These are phyloP conservation scores for Bufotes viridis DNA, from an alignment of 2,797 vertebrate genomes.

Conservation along the genomic window DNA sequence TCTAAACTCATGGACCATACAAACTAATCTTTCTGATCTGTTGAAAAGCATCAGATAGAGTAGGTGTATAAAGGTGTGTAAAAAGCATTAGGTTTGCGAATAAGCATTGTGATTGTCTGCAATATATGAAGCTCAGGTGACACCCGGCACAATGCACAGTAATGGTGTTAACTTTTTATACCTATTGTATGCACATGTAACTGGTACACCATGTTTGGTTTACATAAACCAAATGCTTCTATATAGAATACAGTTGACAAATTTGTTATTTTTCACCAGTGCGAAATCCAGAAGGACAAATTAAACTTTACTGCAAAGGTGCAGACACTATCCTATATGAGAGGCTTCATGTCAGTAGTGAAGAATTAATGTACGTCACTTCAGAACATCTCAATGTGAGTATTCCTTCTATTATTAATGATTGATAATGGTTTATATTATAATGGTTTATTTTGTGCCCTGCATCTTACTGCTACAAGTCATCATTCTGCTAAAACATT, in stretches of 20 bases:
- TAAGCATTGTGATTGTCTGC: no score
- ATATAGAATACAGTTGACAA: neutral
- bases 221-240: neutral
- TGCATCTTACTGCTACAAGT: neutral
- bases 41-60: no score
- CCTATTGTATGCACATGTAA: no score
- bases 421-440: neutral
- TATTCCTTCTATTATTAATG: slow-evolving; percentile 14
- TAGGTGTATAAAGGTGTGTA: no score
- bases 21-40: no score
- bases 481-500: neutral
- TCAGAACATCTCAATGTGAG: slow-evolving; percentile 73
- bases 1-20: no score
- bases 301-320: slow-evolving; percentile 76
- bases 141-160: no score
- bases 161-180: no score
- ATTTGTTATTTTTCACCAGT: slow-evolving; percentile 61
- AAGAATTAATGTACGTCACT: slow-evolving; percentile 70
- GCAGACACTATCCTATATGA: slow-evolving; percentile 74
- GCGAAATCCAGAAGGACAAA: slow-evolving; percentile 72
- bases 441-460: neutral
- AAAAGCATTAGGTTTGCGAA: no score
- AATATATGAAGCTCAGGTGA: no score
- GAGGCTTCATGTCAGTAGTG: slow-evolving; percentile 71
- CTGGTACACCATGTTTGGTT: neutral